Evolutionary conservation across 1,140 invertebrate species (phyloP).

Genomic region (Pseudachorutes palmiensis): DNA sequence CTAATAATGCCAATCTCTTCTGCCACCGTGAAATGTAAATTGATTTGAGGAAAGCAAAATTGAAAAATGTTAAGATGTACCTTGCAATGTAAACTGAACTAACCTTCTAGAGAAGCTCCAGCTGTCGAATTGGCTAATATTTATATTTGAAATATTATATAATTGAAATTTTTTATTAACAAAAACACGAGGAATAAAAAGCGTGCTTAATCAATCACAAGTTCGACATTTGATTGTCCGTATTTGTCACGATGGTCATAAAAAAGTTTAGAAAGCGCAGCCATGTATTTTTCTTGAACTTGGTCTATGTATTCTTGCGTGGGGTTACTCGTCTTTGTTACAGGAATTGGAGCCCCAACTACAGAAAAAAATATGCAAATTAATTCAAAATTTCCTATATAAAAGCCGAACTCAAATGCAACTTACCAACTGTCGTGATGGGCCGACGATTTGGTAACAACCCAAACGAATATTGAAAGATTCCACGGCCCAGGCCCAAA

Average conservation of each 20-base stretch:
- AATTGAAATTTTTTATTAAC: too few species aligned
- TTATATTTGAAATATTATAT: too few species aligned
- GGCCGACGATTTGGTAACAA: constrained; percentile 62
- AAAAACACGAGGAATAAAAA: too few species aligned
- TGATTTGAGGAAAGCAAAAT: too few species aligned
- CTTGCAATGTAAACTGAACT: too few species aligned
- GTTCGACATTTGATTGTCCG: constrained; percentile 42
- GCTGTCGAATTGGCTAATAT: too few species aligned
- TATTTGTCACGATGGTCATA: constrained; percentile 72
- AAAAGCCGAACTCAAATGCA: constrained; percentile 15
- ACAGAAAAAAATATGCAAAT: constrained; percentile 42
- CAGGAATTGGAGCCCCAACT: constrained; percentile 76
- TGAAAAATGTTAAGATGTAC: too few species aligned
- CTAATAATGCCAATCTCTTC: too few species aligned
- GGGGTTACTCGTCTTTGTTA: constrained; percentile 60
- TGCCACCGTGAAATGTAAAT: too few species aligned
- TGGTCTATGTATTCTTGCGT: constrained; percentile 62
- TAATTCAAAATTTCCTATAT: constrained; percentile 15
- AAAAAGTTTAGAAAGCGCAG: constrained; percentile 61
- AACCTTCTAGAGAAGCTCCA: too few species aligned
- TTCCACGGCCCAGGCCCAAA: not conserved
- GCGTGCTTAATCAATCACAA: constrained; percentile 18
- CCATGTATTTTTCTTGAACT: constrained; percentile 64
- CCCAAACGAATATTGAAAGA: not conserved
- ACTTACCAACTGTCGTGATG: constrained; percentile 67